Conservation (phyloP, 2,797 vertebrate species). For the Lacerta bilineata region DNA sequence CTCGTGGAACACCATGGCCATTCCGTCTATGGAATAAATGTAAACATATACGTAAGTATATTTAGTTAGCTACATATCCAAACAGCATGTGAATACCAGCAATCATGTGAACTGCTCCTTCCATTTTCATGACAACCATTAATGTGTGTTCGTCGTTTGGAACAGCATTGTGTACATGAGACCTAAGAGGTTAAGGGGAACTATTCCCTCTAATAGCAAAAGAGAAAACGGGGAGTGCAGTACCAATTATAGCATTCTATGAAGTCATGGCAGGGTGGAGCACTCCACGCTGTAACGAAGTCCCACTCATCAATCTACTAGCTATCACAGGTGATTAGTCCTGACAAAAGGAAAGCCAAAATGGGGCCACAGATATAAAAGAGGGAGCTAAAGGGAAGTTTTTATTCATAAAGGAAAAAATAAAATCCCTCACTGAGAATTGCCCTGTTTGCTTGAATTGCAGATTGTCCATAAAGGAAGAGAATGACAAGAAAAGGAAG, state of each 20-base stretch:
- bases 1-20: constrained; percentile 77
- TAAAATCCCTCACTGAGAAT: too few species aligned
- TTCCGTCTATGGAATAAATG: constrained; percentile 77
- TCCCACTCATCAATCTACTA: background rate
- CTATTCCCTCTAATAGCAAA: background rate
- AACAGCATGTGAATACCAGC: background rate
- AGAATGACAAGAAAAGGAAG: too few species aligned
- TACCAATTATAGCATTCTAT: background rate
- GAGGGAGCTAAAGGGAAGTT: too few species aligned
- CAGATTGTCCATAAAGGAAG: too few species aligned
- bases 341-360: background rate
- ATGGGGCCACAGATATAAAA: background rate
- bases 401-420: too few species aligned
- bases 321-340: background rate
- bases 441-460: too few species aligned
- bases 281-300: background rate
- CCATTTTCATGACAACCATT: background rate
- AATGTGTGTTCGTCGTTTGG: background rate
- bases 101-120: background rate
- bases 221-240: background rate
- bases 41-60: background rate
- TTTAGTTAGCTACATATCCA: background rate
- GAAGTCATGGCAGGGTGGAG: background rate
- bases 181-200: background rate
- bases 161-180: background rate